Base-by-base conservation (phyloP, 2,113 vertebrate species). In the Pogona vitticeps region DNA sequence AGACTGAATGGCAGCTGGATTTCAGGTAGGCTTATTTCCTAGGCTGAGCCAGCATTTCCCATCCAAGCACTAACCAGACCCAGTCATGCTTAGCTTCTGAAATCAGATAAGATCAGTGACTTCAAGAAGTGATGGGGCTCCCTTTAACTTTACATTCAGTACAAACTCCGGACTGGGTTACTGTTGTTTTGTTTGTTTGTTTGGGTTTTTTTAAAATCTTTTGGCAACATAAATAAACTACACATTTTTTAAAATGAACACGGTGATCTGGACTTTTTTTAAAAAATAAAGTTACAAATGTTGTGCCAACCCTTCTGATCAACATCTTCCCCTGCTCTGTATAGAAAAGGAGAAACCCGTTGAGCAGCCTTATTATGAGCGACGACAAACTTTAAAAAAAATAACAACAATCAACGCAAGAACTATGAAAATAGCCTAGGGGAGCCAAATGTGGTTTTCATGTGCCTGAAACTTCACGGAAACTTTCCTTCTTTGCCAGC, bases 381-480 rank as follows among this genome's bases (percentile, higher is more conserved):
- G 23, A 23, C 31, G 79, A 71, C 59, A 67, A 75, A 9, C 28
- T 65, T 38, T 59, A 36, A 63, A 46, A 63, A 61, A n/a, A n/a
- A n/a, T n/a, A n/a, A n/a, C n/a, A n/a, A 23, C 15, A 67, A 65
- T 28, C 78, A 52, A 28, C 31, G 9, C 15, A 75, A 31, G 3
- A 17, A 46, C 20, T 71, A 31, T 46, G 28, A 59, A 71, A 1
- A 52, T 76, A 90, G 21, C 23, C 86, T 76, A 88, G 84, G 89
- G 89, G 61, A 91, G 82, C 56, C 42, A 80, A 91, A 6, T 9
- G 87, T 80, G 82, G 46, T 90, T 76, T 0, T 0, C 13, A 2
- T 59, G 38, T 68, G 76, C 73, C 86, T 75, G 42, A 31, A 75
- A 80, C 15, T 76, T 83, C 56, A 65, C 33, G 26, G 33, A 75